Evolutionary conservation across 2,888 invertebrate genomes (phyloP), one percentile per base, ranked within the genome.

Genomic region (Rhingia campestris): DNA sequence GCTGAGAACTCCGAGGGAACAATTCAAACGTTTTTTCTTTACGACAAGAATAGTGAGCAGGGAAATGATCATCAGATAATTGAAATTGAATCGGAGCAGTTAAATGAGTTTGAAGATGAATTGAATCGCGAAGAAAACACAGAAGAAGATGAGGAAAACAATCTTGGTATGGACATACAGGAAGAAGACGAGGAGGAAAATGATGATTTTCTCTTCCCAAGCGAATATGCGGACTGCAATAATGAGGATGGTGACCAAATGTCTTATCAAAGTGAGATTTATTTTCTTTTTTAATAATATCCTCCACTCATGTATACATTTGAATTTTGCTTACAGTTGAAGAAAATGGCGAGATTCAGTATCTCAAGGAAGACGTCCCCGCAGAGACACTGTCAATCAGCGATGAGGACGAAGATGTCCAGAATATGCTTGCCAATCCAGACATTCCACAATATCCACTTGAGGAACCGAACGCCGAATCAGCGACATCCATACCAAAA

Each of bases 301-400:
- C 22, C 22, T 2, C 22, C 22, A 22, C 22, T 22, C 22, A 22
- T 22, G 2, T 22, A 22, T 22, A 22, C 22, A 1, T 22, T 37
- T 35, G 3, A 54, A 33, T n/a, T n/a, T 53, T 39, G 3, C 2
- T 32, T 58, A 59, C 6, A 90, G 90, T 90, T 61, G 88, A 88
- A 49, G 90, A 89, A 41, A 88, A 89, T 53, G 90, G 90, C 0
- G 90, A 90, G 33, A 88, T 91, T 49, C 88, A 89, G 63, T 90
- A 89, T 86, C 87, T 82, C 61, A 89, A 86, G 70, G 87, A 87
- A 32, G 82, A 69, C 43, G 92, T 92, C 86, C 86, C 91, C 35
- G 88, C 89, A 87, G 90, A 91, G 0, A 91, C 72, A 30, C 14
- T 84, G 0, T 67, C 86, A 1, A 86, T 81, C 47, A 84, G 82